Evolutionary conservation across 2,113 vertebrate genomes (phyloP).

Genomic region (Aleadryas rufinucha): DNA sequence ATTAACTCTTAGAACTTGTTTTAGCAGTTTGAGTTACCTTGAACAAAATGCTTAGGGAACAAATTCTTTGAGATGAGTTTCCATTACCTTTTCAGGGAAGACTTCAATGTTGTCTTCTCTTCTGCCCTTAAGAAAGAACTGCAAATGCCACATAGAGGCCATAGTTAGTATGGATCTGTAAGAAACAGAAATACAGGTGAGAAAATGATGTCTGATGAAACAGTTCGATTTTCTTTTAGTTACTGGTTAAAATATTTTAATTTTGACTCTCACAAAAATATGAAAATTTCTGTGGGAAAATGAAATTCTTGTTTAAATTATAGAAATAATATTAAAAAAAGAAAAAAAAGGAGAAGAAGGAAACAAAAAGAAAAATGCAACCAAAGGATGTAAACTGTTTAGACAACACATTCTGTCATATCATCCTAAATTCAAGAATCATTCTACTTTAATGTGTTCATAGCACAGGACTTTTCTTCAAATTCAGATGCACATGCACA

Average conservation of each 20-base stretch:
- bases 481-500: not conserved
- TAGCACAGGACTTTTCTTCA: not conserved
- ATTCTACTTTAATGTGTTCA: not conserved
- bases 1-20: not conserved
- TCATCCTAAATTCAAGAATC: not conserved
- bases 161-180: not conserved
- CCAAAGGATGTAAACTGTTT: not conserved
- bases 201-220: not conserved
- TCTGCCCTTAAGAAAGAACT: not conserved
- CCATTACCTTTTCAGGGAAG: not conserved
- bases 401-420: not conserved
- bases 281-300: not conserved
- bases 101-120: not conserved
- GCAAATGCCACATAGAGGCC: not conserved
- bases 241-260: not conserved
- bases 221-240: not conserved
- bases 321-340: no score
- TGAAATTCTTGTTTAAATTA: not conserved
- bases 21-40: not conserved
- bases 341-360: accelerated
- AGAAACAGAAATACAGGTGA: not conserved
- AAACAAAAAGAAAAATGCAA: accelerated
- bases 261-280: not conserved
- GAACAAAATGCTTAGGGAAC: not conserved
- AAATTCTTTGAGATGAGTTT: not conserved